Evolutionary conservation across 2,888 invertebrate genomes (phyloP).

Genomic region (Graphium colonna): DNA sequence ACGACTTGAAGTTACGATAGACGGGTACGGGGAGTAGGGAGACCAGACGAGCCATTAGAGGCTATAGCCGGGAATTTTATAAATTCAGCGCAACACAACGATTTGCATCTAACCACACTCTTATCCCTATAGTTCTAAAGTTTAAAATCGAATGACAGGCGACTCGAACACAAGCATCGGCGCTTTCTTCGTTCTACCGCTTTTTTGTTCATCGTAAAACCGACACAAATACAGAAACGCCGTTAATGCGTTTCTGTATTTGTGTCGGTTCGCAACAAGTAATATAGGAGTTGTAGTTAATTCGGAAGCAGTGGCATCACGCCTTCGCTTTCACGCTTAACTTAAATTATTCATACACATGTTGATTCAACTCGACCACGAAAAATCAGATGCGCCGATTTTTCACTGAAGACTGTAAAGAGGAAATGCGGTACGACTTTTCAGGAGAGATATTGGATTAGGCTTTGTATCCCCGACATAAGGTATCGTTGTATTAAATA

Average conservation of each 20-base stretch:
- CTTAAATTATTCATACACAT: conserved; percentile 15
- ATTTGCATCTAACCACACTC: no score
- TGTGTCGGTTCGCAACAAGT: no score
- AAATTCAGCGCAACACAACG: conserved; percentile 48
- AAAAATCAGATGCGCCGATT: not conserved
- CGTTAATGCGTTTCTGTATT: conserved; percentile 60
- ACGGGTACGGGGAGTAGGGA: conserved; percentile 41
- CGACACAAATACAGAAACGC: no score
- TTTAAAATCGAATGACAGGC: conserved; percentile 34
- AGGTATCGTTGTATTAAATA: no score
- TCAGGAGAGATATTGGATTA: no score
- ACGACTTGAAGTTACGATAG: conserved; percentile 61
- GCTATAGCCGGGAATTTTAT: no score
- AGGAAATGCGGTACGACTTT: no score
- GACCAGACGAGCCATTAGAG: no score
- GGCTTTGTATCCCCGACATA: no score
- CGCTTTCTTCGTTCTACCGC: conserved; percentile 44
- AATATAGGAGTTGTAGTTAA: conserved; percentile 68
- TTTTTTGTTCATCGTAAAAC: no score
- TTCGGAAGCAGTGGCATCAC: conserved; percentile 29
- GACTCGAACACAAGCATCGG: conserved; percentile 31
- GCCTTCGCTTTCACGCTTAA: not conserved
- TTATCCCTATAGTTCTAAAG: no score
- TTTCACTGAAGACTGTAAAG: no score
- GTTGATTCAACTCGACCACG: not conserved